Evolutionary conservation across 2,113 vertebrate genomes (phyloP).

Genomic region (Petroica traversi): DNA sequence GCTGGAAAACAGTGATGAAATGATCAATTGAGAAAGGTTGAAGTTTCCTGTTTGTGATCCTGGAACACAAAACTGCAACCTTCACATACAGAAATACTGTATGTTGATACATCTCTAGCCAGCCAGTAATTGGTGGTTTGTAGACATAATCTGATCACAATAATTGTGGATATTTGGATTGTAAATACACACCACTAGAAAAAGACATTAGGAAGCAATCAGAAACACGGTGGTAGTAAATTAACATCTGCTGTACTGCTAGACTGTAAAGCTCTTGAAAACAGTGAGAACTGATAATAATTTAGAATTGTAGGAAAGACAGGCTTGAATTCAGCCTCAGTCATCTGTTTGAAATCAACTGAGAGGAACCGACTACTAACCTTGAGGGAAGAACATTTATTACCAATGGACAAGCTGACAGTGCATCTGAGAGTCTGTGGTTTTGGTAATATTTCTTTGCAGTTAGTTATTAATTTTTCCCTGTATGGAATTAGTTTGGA

Average conservation of each 20-base stretch:
- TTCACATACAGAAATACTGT: background rate
- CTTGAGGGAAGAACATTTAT: background rate
- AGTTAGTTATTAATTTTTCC: background rate
- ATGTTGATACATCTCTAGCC: background rate
- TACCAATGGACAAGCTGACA: background rate
- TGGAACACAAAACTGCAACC: background rate
- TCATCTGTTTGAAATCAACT: background rate
- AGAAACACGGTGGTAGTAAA: background rate
- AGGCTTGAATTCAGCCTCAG: background rate
- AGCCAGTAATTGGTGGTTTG: background rate
- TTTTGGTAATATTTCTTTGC: background rate
- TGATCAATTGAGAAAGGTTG: background rate
- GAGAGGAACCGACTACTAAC: background rate
- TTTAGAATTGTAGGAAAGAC: background rate
- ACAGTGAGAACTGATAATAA: background rate
- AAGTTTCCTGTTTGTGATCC: background rate
- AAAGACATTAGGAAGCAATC: conserved; percentile 26
- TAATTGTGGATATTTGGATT: conserved; percentile 11
- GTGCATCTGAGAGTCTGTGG: background rate
- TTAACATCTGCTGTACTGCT: background rate
- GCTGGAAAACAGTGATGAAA: background rate
- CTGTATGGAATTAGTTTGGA: background rate
- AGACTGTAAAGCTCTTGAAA: background rate
- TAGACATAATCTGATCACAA: background rate
- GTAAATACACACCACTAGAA: background rate